Base-by-base conservation (phyloP, 2,888 invertebrate species). In the Chelonus formosanus region DNA sequence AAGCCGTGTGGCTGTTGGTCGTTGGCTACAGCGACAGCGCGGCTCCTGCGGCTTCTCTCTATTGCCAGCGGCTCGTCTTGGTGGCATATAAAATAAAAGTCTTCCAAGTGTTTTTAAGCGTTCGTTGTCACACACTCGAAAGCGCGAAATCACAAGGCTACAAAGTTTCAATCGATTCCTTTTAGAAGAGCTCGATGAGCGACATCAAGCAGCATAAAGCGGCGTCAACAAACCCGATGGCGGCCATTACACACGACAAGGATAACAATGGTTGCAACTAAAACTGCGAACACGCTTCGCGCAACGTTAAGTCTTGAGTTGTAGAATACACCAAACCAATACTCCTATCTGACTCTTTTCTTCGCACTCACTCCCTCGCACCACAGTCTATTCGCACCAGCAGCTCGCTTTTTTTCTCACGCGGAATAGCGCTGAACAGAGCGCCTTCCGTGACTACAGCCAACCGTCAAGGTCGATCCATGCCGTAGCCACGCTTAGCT, bases 161-260 rank as follows among this genome's bases (percentile, higher is more conserved):
- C n/a, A 31, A 40, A 43, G 45, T 57, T 32, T 53, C 44, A 52
- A 61, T 61, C 45, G 53, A 44, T 61, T n/a, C 32, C n/a, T 63
- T 36, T 65, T 48, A 63, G 56, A 72, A 65, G 70, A 73, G 71
- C 67, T 74, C 73, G 70, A 70, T 71, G 58, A 71, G 67, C 73
- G 72, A 72, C 53, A 61, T 61, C 53, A 52, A 52, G 60, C 48
- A 55, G 71, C 73, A 76, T 71, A 72, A 70, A 74, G 66, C 72
- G 78, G 75, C 79, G 74, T 77, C 78, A 79, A 80, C 80, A 76
- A 80, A 78, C 77, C 76, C 73, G 68, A 63, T 73, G 77, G 79
- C 77, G 72, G 80, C 80, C 80, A 80, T 80, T 80, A 80, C 80
- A 76, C 78, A 75, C 79, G 77, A 80, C 80, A 77, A 80, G 79